phyloP scores from a whole-genome alignment of 2,888 invertebrate genomes.

The Smittia aterrima region DNA sequence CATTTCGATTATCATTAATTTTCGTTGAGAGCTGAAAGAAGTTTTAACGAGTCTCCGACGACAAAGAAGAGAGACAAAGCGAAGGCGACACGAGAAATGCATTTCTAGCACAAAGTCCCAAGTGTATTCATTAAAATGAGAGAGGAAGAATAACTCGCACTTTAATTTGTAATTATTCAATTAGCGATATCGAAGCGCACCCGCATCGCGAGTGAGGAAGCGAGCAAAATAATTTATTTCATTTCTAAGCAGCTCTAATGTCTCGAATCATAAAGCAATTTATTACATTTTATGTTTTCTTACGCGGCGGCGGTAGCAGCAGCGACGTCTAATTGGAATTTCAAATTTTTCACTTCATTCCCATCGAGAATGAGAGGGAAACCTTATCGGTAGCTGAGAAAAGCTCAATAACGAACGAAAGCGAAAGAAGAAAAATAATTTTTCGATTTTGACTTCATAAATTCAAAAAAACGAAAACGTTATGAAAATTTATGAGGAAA shows the following conservation, averaged over 20 bases:
- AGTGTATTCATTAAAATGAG: slow-evolving; percentile 1
- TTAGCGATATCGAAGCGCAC: slow-evolving; percentile 29
- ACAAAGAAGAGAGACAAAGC: neutral
- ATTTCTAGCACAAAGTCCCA: neutral
- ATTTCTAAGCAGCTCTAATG: slow-evolving; percentile 4
- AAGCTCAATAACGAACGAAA: neutral
- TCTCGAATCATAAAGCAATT: slow-evolving; percentile 12
- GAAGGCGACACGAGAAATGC: slow-evolving; percentile 21
- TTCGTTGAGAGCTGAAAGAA: neutral
- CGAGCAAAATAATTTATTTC: slow-evolving; percentile 23
- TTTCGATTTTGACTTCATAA: neutral
- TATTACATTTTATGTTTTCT: neutral
- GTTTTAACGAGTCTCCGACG: neutral
- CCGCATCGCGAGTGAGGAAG: slow-evolving; percentile 21
- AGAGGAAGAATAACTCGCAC: neutral
- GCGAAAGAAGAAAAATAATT: neutral
- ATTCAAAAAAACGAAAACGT: neutral
- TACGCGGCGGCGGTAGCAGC: neutral
- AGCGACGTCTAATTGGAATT: slow-evolving; percentile 15
- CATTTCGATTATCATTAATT: slow-evolving; percentile 20
- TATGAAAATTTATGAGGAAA: neutral
- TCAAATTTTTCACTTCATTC: neutral
- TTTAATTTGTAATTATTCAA: slow-evolving; percentile 35
- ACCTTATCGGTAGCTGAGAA: neutral
- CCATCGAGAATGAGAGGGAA: neutral